Evolutionary conservation across 1,140 invertebrate species (phyloP).

Genomic region (Zaprionus ornatus): DNA sequence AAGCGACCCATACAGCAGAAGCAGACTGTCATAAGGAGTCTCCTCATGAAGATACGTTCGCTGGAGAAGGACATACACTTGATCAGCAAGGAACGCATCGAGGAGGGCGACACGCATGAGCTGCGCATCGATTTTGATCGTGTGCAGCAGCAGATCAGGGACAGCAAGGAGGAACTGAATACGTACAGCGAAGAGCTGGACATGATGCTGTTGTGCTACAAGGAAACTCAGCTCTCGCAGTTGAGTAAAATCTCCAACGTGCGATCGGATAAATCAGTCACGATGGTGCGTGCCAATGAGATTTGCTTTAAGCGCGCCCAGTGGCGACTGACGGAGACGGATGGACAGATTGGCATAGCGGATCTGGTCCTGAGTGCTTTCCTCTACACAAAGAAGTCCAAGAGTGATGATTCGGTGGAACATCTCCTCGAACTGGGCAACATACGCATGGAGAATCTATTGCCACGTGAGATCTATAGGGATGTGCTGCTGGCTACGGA

Average conservation of each 20-base stretch:
- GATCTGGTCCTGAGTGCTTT: conserved; percentile 98
- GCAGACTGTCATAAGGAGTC: conserved; percentile 93
- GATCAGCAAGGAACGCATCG: conserved; percentile 91
- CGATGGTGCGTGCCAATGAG: conserved; percentile 95
- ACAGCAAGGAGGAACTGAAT: conserved; percentile 95
- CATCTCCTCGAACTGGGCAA: conserved; percentile 99
- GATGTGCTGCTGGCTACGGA: conserved; percentile 95
- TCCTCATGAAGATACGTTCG: conserved; percentile 91
- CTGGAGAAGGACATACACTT: conserved; percentile 96
- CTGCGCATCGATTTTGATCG: conserved; percentile 90
- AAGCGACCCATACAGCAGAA: conserved; percentile 95
- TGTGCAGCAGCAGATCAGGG: conserved; percentile 89
- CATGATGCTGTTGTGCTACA: conserved; percentile 95
- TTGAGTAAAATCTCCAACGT: conserved; percentile 85
- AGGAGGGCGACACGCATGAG: conserved; percentile 88
- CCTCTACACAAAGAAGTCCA: conserved; percentile 98
- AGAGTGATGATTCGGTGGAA: conserved; percentile 98
- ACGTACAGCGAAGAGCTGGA: conserved; percentile 96
- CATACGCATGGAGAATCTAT: conserved; percentile 96
- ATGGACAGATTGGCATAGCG: conserved; percentile 98
- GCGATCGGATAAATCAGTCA: conserved; percentile 87
- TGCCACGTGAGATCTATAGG: conserved; percentile 97
- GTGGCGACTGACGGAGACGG: conserved; percentile 98
- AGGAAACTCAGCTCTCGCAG: conserved; percentile 90
- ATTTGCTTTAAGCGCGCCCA: conserved; percentile 99